These are phyloP conservation scores for Drosophila lini DNA, from an alignment of 1,140 invertebrate genomes.

Conservation along the genomic window DNA sequence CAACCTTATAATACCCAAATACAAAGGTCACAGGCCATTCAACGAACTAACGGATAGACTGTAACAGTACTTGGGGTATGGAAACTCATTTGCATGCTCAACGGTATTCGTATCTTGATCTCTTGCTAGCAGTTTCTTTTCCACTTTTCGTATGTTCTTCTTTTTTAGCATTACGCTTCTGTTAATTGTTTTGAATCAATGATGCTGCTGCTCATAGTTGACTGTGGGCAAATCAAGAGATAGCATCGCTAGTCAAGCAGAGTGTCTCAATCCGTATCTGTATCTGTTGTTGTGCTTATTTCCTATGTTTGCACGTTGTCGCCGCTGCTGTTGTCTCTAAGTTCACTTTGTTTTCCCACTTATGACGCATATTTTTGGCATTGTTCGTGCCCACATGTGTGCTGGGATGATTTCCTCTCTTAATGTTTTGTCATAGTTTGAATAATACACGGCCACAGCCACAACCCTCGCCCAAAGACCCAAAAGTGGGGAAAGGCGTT, in stretches of 20 bases:
- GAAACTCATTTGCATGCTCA: conserved; percentile 26
- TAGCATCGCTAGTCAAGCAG: neutral
- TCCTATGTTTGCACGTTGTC: conserved; percentile 40
- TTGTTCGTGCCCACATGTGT: conserved; percentile 35
- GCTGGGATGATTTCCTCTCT: conserved; percentile 36
- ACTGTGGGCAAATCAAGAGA: neutral
- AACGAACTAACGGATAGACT: conserved; percentile 5
- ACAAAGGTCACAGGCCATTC: conserved; percentile 9
- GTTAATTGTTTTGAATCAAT: conserved; percentile 55
- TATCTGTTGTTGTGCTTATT: conserved; percentile 7
- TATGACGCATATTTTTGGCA: conserved; percentile 44
- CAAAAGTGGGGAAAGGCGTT: conserved; percentile 2
- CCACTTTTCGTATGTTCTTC: conserved; percentile 17
- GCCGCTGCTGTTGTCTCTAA: conserved; percentile 18
- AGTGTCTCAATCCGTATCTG: conserved; percentile 25
- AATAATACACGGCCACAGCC: conserved; percentile 1
- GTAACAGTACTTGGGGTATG: conserved; percentile 9
- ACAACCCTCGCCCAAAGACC: conserved; percentile 17
- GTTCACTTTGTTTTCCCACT: conserved; percentile 23
- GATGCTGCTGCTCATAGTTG: conserved; percentile 25
- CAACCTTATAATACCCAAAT: conserved; percentile 1
- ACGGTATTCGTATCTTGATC: conserved; percentile 38
- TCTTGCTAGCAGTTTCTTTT: conserved; percentile 2
- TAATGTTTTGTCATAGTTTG: conserved; percentile 40
- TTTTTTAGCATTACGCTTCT: conserved; percentile 12